These are phyloP conservation scores for Eupeodes latifasciatus DNA, from an alignment of 2,888 invertebrate species.

Conservation along the genomic window DNA sequence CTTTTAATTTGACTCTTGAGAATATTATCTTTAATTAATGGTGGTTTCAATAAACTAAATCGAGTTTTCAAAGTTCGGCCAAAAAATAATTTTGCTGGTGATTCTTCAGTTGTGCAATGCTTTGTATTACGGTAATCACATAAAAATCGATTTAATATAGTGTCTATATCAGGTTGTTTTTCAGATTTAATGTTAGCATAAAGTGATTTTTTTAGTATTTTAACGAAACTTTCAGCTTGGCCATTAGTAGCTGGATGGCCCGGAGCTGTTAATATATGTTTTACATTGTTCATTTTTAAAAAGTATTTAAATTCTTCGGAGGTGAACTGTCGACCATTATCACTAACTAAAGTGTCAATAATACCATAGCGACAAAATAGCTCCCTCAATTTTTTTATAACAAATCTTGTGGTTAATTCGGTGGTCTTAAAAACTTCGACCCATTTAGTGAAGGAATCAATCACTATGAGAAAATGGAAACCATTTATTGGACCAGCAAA, in stretches of 20 bases:
- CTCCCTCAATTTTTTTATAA: no score
- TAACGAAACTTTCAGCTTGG: constrained; percentile 58
- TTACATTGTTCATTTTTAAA: constrained; percentile 3
- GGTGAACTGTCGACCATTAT: no score
- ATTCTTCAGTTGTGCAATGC: constrained; percentile 30
- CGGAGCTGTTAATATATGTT: constrained; percentile 65
- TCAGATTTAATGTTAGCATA: not conserved
- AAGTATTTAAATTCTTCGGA: constrained; percentile 48
- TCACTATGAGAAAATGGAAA: constrained; percentile 59
- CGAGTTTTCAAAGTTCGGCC: constrained; percentile 30
- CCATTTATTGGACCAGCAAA: constrained; percentile 70
- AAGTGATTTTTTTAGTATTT: constrained; percentile 17
- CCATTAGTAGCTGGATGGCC: constrained; percentile 77
- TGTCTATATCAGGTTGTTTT: constrained; percentile 13
- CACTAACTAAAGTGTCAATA: no score
- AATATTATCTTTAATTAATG: constrained; percentile 15
- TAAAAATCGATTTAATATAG: constrained; percentile 28
- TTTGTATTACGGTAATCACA: constrained; percentile 35
- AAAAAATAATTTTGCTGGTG: constrained; percentile 40
- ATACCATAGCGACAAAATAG: no score
- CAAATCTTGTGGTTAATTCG: no score
- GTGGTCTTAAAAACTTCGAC: no score
- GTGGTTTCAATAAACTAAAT: constrained; percentile 33
- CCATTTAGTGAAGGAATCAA: constrained; percentile 65
- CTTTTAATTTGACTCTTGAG: constrained; percentile 24